Base-by-base conservation (phyloP, 1,140 invertebrate genomes). In the Mizuhopecten yessoensis region DNA sequence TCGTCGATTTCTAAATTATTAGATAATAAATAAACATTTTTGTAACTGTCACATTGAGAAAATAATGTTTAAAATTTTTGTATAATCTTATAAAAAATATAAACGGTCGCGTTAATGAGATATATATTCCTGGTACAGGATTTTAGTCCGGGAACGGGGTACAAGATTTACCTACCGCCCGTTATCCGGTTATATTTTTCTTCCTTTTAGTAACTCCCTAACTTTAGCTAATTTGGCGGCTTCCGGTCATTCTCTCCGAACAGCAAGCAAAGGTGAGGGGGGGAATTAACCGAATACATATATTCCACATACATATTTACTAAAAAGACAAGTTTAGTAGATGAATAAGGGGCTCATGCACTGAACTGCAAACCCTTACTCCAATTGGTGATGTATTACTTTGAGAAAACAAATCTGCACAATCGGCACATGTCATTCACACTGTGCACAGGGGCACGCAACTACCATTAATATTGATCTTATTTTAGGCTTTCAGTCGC, bases 161-260 rank as follows among this genome's bases (percentile, higher is more conserved):
- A n/a, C n/a, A n/a, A n/a, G n/a, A n/a, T n/a, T n/a, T n/a, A n/a
- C n/a, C n/a, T n/a, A n/a, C n/a, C n/a, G n/a, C n/a, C n/a, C n/a
- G n/a, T n/a, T n/a, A n/a, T 39, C 36, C 36, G 36, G 36, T 39
- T 39, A 7, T 39, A 13, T 13, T 29, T 29, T 29, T 75, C n/a
- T 29, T 2, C 11, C 9, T 75, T 29, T 75, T 75, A 75, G 57
- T 29, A 29, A 75, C 57, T 29, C 17, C 57, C n/a, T 75, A 75
- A 75, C n/a, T 29, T 29, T 75, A 29, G n/a, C 17, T 75, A 75
- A 75, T 75, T 75, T 75, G 57, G 57, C 57, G 57, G 57, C 57
- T 75, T 75, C 57, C 57, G 57, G 57, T 75, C 57, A 75, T 75
- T 75, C 57, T 75, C 17, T 75, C 57, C n/a, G 57, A 75, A n/a